These are phyloP conservation scores for Nymphalis polychloros DNA, from an alignment of 2,888 invertebrate genomes.

Conservation along the genomic window DNA sequence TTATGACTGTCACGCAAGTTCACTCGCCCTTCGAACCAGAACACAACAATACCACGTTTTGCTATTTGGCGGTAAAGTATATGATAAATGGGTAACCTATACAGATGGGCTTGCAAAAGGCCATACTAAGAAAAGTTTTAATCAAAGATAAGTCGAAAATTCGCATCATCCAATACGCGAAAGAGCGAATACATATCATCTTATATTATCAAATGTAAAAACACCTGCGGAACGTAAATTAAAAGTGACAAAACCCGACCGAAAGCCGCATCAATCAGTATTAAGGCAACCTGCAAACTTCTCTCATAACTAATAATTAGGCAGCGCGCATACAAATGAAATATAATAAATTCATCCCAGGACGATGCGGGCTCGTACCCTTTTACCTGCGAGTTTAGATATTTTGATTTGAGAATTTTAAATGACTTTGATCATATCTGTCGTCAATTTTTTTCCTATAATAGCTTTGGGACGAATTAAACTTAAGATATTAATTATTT, in stretches of 20 bases:
- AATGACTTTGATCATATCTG: background rate
- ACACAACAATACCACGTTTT: too few species aligned
- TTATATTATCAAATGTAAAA: slow-evolving; percentile 16
- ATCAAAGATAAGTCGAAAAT: too few species aligned
- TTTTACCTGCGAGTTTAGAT: slow-evolving; percentile 33
- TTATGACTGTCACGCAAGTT: too few species aligned
- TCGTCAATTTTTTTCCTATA: background rate
- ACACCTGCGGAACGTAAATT: slow-evolving; percentile 26
- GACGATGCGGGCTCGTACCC: slow-evolving; percentile 30
- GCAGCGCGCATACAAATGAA: slow-evolving; percentile 39
- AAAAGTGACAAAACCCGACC: slow-evolving; percentile 39
- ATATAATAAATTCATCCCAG: slow-evolving; percentile 51
- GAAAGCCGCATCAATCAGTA: slow-evolving; percentile 49
- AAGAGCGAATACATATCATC: background rate
- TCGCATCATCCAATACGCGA: too few species aligned
- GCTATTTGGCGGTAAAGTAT: too few species aligned
- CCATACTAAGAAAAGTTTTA: too few species aligned
- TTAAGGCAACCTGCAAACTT: slow-evolving; percentile 48
- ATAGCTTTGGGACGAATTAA: too few species aligned
- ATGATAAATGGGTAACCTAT: too few species aligned
- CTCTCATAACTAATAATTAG: slow-evolving; percentile 53
- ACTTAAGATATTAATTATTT: too few species aligned
- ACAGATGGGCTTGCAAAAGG: too few species aligned
- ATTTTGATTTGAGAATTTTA: slow-evolving; percentile 14
- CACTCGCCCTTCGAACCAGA: too few species aligned